Evolutionary conservation across 1,140 invertebrate species (phyloP).

Genomic region (Drosophila quadrilineata): DNA sequence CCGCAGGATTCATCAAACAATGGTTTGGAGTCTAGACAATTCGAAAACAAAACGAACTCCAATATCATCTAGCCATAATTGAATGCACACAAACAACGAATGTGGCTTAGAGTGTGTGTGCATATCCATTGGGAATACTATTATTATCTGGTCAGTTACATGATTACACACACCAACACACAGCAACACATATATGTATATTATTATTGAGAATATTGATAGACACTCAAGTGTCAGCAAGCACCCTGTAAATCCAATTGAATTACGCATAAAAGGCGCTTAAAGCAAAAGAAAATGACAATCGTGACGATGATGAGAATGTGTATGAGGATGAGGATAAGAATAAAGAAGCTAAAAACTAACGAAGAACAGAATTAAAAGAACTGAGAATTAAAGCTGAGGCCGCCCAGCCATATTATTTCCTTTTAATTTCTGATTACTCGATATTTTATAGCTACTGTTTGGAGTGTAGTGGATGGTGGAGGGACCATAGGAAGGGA

Average conservation of each 20-base stretch:
- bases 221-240: constrained; percentile 76
- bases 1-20: constrained; percentile 59
- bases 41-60: constrained; percentile 75
- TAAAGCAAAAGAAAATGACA: constrained; percentile 68
- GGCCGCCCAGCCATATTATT: constrained; percentile 54
- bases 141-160: constrained; percentile 72
- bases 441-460: constrained; percentile 58
- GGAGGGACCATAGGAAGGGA: too few species aligned
- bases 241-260: constrained; percentile 78
- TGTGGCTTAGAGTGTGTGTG: constrained; percentile 27
- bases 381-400: not conserved
- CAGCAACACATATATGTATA: constrained; percentile 1
- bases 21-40: constrained; percentile 67
- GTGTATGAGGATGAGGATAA: constrained; percentile 9
- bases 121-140: constrained; percentile 58
- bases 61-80: constrained; percentile 72
- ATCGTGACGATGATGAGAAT: constrained; percentile 34
- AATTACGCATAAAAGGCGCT: constrained; percentile 78
- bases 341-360: not conserved
- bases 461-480: not conserved
- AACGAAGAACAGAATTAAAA: too few species aligned
- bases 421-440: constrained; percentile 73
- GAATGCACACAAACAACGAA: constrained; percentile 59
- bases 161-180: constrained; percentile 20
- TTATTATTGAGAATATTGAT: constrained; percentile 55